Conservation (phyloP, 2,113 vertebrate species). For the Ancistrus triradiatus region DNA sequence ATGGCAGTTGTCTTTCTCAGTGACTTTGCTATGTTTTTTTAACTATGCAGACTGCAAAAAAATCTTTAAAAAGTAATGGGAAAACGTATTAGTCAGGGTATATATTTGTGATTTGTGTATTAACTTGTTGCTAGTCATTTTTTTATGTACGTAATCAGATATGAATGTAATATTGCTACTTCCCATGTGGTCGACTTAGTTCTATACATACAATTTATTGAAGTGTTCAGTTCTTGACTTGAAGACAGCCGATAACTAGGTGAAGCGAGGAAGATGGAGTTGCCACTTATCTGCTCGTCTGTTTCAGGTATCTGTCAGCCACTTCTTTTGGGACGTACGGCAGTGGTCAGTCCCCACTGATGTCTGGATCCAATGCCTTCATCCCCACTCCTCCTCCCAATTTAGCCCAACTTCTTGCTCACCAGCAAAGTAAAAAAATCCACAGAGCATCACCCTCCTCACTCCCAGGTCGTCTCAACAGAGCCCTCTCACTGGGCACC, state of each 20-base stretch:
- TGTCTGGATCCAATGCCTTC: slow-evolving; percentile 61
- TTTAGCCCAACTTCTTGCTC: slow-evolving; percentile 75
- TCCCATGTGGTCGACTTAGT: too few species aligned
- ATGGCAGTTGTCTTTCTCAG: slow-evolving; percentile 16
- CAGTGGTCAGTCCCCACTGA: slow-evolving; percentile 49
- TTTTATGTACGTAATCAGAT: background rate
- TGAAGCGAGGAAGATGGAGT: slow-evolving; percentile 27
- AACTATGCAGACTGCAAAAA: too few species aligned
- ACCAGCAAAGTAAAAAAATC: slow-evolving; percentile 72
- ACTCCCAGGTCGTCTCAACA: slow-evolving; percentile 82
- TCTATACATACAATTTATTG: background rate
- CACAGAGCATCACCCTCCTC: slow-evolving; percentile 79
- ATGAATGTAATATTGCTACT: background rate
- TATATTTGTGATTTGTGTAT: too few species aligned
- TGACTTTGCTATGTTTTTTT: too few species aligned
- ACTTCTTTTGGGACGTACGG: slow-evolving; percentile 62
- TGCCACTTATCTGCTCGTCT: slow-evolving; percentile 57
- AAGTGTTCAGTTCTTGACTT: background rate
- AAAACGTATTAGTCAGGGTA: too few species aligned
- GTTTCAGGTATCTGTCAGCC: slow-evolving; percentile 79
- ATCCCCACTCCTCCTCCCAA: slow-evolving; percentile 80
- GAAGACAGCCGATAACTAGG: background rate
- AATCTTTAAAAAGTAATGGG: too few species aligned
- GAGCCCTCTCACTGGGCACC: slow-evolving; percentile 86
- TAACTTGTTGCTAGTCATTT: background rate